A percentile compares a stretch with the other conserved stretches of the same genome.
These are phyloP conservation scores for Melanophora roralis DNA, from an alignment of 2,888 invertebrate species.

Conservation along the genomic window DNA sequence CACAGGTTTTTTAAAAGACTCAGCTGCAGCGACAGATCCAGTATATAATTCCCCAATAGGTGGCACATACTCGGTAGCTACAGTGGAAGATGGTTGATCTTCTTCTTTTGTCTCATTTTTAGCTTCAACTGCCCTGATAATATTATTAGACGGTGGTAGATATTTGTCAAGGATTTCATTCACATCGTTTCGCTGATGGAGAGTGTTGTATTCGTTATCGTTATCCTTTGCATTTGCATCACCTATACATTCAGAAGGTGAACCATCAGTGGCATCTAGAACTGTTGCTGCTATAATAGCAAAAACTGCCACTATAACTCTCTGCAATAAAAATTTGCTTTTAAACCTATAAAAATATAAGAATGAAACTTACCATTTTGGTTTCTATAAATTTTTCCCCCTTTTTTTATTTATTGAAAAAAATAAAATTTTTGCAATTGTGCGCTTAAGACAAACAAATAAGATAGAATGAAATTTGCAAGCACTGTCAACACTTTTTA, in stretches of 20 bases:
- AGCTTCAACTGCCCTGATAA: no score
- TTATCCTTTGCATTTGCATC: no score
- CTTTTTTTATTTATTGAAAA: no score
- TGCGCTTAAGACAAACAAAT: constrained; percentile 2
- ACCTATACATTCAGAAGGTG: constrained; percentile 57
- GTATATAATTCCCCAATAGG: constrained; percentile 56
- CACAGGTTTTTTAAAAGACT: not conserved
- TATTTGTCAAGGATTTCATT: constrained; percentile 6
- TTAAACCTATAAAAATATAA: not conserved
- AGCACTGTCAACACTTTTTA: constrained; percentile 8
- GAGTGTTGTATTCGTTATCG: constrained; percentile 46
- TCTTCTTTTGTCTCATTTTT: no score
- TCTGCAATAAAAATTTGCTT: constrained; percentile 29
- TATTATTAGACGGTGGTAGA: no score
- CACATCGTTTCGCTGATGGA: constrained; percentile 50
- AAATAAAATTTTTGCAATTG: not conserved
- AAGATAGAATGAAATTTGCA: constrained; percentile 29
- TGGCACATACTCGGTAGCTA: constrained; percentile 68
- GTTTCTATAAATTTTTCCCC: no score
- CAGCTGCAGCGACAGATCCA: constrained; percentile 1
- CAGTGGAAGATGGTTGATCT: no score
- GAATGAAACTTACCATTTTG: constrained; percentile 35
- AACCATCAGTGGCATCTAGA: constrained; percentile 56
- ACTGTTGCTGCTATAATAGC: constrained; percentile 45
- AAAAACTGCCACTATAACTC: constrained; percentile 56